Evolutionary conservation across 2,888 invertebrate genomes (phyloP).

Genomic region (Furcula furcula): DNA sequence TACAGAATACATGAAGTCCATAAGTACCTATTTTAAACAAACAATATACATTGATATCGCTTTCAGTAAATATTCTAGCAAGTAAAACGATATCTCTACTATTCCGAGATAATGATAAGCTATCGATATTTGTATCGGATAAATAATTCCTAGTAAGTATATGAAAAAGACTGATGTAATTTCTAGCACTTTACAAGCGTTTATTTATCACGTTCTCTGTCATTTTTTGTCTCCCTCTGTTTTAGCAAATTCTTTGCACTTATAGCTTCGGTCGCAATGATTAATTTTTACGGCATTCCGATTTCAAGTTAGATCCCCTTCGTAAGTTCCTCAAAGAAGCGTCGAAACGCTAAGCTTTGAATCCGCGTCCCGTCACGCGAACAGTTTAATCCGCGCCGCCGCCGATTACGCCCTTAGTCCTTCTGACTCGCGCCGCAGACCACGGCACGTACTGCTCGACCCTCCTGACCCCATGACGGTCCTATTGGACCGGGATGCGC

Average conservation of each 20-base stretch:
- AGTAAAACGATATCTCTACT: slow-evolving; percentile 1
- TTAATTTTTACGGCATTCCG: no score
- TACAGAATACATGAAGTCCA: no score
- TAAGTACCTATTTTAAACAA: background rate
- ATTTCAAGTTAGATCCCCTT: no score
- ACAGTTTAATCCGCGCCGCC: no score
- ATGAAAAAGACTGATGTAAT: slow-evolving; percentile 48
- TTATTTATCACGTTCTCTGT: background rate
- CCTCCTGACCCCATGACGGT: no score
- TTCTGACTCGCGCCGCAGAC: no score
- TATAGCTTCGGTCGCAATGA: slow-evolving; percentile 9
- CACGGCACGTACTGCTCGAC: no score
- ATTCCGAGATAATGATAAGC: slow-evolving; percentile 43
- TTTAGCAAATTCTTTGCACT: slow-evolving; percentile 9
- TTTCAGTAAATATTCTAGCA: background rate
- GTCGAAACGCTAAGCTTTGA: no score
- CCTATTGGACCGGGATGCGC: no score
- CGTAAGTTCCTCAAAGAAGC: no score
- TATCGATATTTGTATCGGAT: slow-evolving; percentile 53
- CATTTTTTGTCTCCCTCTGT: background rate
- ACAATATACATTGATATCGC: slow-evolving; percentile 3
- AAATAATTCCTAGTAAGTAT: slow-evolving; percentile 44
- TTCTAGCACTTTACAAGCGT: slow-evolving; percentile 27
- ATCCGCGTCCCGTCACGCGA: no score
- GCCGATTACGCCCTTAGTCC: no score